phyloP scores from a whole-genome alignment of 2,888 invertebrate genomes.

The Petrolisthes cinctipes region DNA sequence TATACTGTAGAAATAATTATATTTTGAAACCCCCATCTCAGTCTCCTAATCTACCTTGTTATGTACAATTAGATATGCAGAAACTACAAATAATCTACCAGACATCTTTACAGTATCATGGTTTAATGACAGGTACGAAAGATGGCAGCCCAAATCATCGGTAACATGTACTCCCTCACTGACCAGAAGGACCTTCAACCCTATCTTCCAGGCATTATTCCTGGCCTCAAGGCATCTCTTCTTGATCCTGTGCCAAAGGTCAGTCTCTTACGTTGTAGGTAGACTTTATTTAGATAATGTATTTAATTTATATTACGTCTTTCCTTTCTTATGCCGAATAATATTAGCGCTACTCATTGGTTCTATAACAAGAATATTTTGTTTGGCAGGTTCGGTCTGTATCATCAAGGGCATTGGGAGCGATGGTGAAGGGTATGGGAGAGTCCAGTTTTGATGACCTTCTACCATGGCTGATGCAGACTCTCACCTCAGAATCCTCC shows the following conservation, averaged over 20 bases:
- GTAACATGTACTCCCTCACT: slow-evolving; percentile 98
- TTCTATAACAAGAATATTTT: no score
- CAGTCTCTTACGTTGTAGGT: slow-evolving; percentile 33
- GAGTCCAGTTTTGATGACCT: slow-evolving; percentile 95
- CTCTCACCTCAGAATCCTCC: slow-evolving; percentile 92
- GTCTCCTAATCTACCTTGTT: background rate
- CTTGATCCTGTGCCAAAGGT: slow-evolving; percentile 98
- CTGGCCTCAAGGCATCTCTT: slow-evolving; percentile 93
- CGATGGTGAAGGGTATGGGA: slow-evolving; percentile 98
- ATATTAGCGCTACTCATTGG: background rate
- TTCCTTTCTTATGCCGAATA: background rate
- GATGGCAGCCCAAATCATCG: slow-evolving; percentile 99
- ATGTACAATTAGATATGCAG: background rate
- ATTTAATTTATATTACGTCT: slow-evolving; percentile 17
- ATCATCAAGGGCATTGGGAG: slow-evolving; percentile 94
- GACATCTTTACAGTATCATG: no score
- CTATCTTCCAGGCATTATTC: slow-evolving; percentile 95
- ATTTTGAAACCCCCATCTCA: background rate
- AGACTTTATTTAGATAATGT: background rate
- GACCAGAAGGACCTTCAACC: slow-evolving; percentile 98
- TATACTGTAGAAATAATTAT: no score
- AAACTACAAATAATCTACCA: background rate
- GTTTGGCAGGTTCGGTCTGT: slow-evolving; percentile 83
- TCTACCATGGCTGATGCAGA: slow-evolving; percentile 98
- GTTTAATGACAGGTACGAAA: slow-evolving; percentile 79